These are phyloP conservation scores for Phytoseiulus persimilis DNA, from an alignment of 2,888 invertebrate genomes.

Conservation along the genomic window DNA sequence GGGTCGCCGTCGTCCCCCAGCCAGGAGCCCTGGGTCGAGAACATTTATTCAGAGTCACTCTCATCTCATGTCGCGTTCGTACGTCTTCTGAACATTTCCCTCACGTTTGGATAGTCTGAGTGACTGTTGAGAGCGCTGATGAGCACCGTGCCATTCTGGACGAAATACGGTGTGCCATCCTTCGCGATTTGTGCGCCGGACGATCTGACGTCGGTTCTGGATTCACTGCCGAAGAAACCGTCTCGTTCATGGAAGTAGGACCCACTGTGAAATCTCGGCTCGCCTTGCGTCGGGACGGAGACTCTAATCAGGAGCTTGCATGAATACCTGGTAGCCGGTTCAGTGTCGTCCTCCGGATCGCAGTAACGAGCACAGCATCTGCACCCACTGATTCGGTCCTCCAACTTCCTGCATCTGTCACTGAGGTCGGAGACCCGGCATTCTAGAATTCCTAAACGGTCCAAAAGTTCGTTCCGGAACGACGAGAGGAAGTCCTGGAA, in stretches of 20 bases:
- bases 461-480: conserved; percentile 22
- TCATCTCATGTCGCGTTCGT: no score
- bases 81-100: no score
- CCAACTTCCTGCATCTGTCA: conserved; percentile 19
- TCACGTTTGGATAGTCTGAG: conserved; percentile 30
- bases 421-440: conserved; percentile 7
- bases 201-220: conserved; percentile 9
- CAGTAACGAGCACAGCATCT: conserved; percentile 35
- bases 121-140: not conserved
- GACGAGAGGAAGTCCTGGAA: conserved; percentile 13
- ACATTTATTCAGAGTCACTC: no score
- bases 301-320: not conserved
- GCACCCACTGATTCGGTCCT: conserved; percentile 8
- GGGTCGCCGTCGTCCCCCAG: conserved; percentile 32
- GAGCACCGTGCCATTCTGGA: conserved; percentile 28
- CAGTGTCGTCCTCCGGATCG: conserved; percentile 20
- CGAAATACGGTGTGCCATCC: conserved; percentile 33
- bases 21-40: not conserved
- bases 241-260: no score
- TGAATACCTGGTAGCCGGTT: not conserved
- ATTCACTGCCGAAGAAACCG: not conserved
- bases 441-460: conserved; percentile 18
- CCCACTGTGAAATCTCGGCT: not conserved
- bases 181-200: conserved; percentile 22
- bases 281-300: not conserved